phyloP scores from a whole-genome alignment of 2,888 invertebrate genomes.

The Agonopterix alstromeriana region DNA sequence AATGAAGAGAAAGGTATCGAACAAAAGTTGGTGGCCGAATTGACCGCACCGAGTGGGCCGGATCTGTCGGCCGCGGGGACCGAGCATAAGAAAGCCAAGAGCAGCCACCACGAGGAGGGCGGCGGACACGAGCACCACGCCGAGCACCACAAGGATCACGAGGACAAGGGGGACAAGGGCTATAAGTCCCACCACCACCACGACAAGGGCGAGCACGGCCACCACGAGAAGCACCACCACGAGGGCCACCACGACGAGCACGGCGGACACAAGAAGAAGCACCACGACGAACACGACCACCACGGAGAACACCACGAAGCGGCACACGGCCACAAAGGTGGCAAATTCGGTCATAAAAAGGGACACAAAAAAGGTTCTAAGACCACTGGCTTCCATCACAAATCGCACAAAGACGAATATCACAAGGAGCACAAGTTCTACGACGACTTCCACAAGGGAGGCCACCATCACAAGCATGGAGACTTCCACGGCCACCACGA shows the following conservation, averaged over 20 bases:
- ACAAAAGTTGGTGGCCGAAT: constrained; percentile 18
- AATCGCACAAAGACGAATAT: constrained; percentile 91
- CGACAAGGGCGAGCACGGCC: constrained; percentile 86
- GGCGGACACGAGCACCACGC: constrained; percentile 83
- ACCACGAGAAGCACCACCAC: constrained; percentile 87
- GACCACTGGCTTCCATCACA: constrained; percentile 89
- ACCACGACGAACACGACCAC: constrained; percentile 85
- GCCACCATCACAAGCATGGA: constrained; percentile 89
- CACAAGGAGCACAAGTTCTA: constrained; percentile 93
- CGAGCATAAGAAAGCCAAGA: constrained; percentile 63
- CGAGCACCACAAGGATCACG: constrained; percentile 82
- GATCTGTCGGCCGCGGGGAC: constrained; percentile 49
- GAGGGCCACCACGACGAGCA: constrained; percentile 86
- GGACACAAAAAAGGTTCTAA: constrained; percentile 92
- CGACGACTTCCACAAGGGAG: constrained; percentile 90
- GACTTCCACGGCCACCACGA: constrained; percentile 87
- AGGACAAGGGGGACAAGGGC: constrained; percentile 87
- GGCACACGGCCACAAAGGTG: constrained; percentile 86
- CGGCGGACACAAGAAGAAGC: constrained; percentile 88
- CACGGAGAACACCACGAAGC: constrained; percentile 87
- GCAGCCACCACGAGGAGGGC: constrained; percentile 77
- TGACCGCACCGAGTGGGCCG: constrained; percentile 10
- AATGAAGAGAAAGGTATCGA: constrained; percentile 35
- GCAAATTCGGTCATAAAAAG: constrained; percentile 88
- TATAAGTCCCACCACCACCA: constrained; percentile 86